phyloP scores from a whole-genome alignment of 2,113 vertebrate genomes.

The Toxostoma redivivum region DNA sequence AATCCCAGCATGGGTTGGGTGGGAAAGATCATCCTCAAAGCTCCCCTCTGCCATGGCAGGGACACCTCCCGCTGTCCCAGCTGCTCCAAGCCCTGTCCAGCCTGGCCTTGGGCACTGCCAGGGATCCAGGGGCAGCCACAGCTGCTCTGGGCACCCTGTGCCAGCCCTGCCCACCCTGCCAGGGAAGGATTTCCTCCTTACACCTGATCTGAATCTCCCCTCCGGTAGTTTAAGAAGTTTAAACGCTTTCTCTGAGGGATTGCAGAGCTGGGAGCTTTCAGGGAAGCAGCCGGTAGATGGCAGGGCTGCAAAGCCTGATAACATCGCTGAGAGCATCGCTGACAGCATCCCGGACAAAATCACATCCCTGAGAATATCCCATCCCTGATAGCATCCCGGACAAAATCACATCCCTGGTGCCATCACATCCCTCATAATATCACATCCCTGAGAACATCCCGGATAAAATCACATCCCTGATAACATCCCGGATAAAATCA shows the following conservation, averaged over 20 bases:
- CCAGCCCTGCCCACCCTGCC: not conserved
- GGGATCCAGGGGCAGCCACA: not conserved
- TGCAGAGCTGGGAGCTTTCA: not conserved
- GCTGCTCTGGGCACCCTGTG: no score
- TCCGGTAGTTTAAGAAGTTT: accelerated
- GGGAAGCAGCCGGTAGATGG: slow-evolving; percentile 43
- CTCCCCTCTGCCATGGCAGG: not conserved
- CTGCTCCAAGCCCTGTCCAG: not conserved
- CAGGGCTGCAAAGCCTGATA: slow-evolving; percentile 56
- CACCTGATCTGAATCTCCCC: not conserved
- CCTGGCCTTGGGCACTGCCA: not conserved
- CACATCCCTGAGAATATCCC: not conserved
- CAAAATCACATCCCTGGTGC: no score
- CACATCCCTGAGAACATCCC: not conserved
- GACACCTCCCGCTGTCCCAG: not conserved
- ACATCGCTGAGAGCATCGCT: not conserved
- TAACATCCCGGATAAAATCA: not conserved
- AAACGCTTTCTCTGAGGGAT: not conserved
- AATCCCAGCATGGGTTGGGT: accelerated
- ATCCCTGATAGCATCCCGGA: not conserved
- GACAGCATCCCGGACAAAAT: not conserved
- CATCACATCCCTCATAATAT: not conserved
- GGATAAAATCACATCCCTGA: not conserved
- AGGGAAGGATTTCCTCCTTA: not conserved
- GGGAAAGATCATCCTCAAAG: accelerated